Evolutionary conservation across 1,140 invertebrate genomes (phyloP).

Genomic region (Drosophila aff.): DNA sequence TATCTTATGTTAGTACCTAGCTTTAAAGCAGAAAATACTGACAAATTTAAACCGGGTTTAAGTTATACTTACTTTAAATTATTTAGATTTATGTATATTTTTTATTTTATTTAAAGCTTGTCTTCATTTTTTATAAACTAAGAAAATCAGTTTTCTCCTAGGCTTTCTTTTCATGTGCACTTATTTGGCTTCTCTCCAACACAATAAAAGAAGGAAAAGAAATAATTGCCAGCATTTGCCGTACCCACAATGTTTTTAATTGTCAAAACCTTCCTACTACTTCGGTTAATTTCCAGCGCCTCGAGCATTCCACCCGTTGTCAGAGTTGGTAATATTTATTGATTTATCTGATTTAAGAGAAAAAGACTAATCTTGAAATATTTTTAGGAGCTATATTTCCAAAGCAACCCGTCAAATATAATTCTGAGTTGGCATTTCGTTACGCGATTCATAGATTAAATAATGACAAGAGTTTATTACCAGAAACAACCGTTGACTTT

Average conservation of each 20-base stretch:
- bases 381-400: slow-evolving; percentile 92
- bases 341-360: not conserved
- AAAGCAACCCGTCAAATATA: slow-evolving; percentile 91
- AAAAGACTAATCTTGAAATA: not conserved
- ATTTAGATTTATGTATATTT: not conserved
- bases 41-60: not conserved
- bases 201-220: not conserved
- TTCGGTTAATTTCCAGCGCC: slow-evolving; percentile 7
- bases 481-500: slow-evolving; percentile 93
- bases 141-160: not conserved
- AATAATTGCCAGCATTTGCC: not conserved
- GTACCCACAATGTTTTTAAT: slow-evolving; percentile 4
- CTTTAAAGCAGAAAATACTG: not conserved
- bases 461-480: slow-evolving; percentile 91
- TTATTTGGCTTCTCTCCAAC: slow-evolving; percentile 4
- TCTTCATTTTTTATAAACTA: not conserved
- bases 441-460: slow-evolving; percentile 96
- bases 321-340: slow-evolving; percentile 35
- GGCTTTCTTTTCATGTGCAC: not conserved
- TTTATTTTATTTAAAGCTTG: not conserved
- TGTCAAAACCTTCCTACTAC: slow-evolving; percentile 4
- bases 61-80: not conserved
- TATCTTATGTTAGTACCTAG: too few species aligned
- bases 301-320: slow-evolving; percentile 30
- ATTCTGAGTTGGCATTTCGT: slow-evolving; percentile 93